Evolutionary conservation across 30 jellyfish, hydroid and myxozoan species (phyloP).

Genomic region (Aurelia aurita complex sp. Pacific): DNA sequence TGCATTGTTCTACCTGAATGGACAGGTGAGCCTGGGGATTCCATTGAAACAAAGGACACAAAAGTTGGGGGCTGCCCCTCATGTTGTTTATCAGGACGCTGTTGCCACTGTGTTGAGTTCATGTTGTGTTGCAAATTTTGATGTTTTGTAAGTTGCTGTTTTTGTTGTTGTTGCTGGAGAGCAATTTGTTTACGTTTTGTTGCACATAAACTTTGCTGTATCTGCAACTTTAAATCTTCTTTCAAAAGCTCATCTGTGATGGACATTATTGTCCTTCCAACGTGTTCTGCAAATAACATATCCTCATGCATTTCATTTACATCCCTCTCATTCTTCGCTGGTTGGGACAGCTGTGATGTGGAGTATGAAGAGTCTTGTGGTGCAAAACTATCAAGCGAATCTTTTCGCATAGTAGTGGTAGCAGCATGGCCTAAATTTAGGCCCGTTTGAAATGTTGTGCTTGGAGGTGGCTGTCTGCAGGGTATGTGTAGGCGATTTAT

Average conservation of each 20-base stretch:
- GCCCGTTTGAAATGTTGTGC: background rate
- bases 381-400: background rate
- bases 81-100: slow-evolving; percentile 16
- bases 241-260: slow-evolving; percentile 62
- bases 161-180: slow-evolving; percentile 40
- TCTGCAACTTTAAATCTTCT: slow-evolving; percentile 65
- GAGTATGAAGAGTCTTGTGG: background rate
- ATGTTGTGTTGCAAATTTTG: background rate
- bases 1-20: slow-evolving; percentile 12
- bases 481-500: background rate
- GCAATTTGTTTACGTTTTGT: slow-evolving; percentile 61
- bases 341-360: background rate
- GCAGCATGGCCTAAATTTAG: background rate
- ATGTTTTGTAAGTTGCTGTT: slow-evolving; percentile 2
- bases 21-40: slow-evolving; percentile 34
- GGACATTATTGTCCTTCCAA: slow-evolving; percentile 55
- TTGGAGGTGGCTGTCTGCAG: background rate
- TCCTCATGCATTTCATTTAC: slow-evolving; percentile 39
- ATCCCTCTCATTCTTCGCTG: background rate
- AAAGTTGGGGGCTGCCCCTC: slow-evolving; percentile 49
- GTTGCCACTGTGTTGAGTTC: background rate
- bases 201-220: slow-evolving; percentile 71
- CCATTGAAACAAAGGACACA: slow-evolving; percentile 35
- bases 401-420: background rate
- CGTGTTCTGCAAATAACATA: slow-evolving; percentile 73